Base-by-base conservation (phyloP, 2,113 vertebrate species). In the Mormyrus iriodes region DNA sequence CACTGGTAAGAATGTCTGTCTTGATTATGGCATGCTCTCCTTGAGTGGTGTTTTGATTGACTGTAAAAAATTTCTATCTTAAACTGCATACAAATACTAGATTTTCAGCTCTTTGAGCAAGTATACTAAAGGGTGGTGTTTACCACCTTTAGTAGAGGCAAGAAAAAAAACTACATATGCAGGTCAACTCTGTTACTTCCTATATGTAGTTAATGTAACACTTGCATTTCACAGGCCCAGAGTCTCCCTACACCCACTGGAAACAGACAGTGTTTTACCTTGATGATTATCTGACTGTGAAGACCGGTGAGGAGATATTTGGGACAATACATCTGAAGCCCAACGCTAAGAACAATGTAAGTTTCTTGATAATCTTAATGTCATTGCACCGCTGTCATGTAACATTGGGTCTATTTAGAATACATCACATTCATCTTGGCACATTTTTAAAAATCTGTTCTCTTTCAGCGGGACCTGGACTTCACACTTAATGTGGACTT, bases 211-310 rank as follows among this genome's bases (percentile, higher is more conserved):
- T 6, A 48, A 3, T 44, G 69, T 44, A 27, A 73, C 83, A 83
- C 27, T 69, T 31, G 73, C 7, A 19, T 79, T 39, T 79, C 17
- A 31, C 91, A 98, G 97, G 97, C 89, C 98, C 98, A 0, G 98
- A 98, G 93, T 98, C 98, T 90, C 97, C 98, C 0, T 98, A 98
- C 92, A 98, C 98, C 7, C 98, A 98, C 94, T 98, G 98, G 98
- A 98, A 98, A 94, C 98, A 98, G 92, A 98, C 97, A 0, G 98
- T 98, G 27, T 98, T 98, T 93, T 98, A 98, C 92, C 94, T 98
- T 95, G 97, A 98, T 19, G 98, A 98, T 55, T 98, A 98, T 92
- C 94, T 98, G 92, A 98, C 98, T 0, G 98, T 98, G 24, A 98
- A 98, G 94, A 97, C 96, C 0, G 97, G 98, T 0, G 98, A 98